Percentiles rank a stretch among this genome's conserved stretches.
Evolutionary conservation across 1,140 invertebrate genomes (phyloP).

Genomic region (Schlechtendalia chinensis): DNA sequence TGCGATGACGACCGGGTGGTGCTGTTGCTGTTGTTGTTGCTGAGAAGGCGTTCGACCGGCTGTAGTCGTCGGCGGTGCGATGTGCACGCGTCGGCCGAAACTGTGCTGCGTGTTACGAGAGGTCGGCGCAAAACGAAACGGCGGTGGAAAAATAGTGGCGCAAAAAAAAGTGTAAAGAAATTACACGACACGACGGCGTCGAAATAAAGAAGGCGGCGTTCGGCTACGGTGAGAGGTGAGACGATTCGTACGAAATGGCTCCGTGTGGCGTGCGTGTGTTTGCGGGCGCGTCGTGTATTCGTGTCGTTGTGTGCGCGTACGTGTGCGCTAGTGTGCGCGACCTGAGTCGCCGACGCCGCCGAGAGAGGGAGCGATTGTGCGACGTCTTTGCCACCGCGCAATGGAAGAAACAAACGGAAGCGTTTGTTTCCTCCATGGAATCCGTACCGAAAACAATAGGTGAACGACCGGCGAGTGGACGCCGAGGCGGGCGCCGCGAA

Average conservation of each 20-base stretch:
- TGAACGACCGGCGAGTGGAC: too few species aligned
- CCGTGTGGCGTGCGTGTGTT: not conserved
- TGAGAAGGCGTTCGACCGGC: not conserved
- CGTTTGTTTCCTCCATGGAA: not conserved
- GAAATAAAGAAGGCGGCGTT: not conserved
- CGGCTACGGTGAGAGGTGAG: not conserved
- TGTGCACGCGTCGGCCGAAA: not conserved
- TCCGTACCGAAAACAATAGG: not conserved
- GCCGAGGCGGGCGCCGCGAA: too few species aligned
- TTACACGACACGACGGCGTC: not conserved
- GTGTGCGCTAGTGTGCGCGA: not conserved
- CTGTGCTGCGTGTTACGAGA: not conserved
- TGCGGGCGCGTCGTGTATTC: not conserved
- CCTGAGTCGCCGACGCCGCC: conserved; percentile 22
- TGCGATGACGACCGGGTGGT: too few species aligned
- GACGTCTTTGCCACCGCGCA: not conserved
- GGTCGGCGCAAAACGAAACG: not conserved
- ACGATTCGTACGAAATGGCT: not conserved
- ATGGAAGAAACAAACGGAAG: not conserved
- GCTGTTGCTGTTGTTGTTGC: too few species aligned
- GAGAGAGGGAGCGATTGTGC: conserved; percentile 1
- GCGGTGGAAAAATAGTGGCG: not conserved
- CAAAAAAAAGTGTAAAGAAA: not conserved
- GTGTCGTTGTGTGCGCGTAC: not conserved
- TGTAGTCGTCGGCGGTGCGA: not conserved